Conservation (phyloP, 1,140 invertebrate genomes). For the Orchesella cincta region DNA sequence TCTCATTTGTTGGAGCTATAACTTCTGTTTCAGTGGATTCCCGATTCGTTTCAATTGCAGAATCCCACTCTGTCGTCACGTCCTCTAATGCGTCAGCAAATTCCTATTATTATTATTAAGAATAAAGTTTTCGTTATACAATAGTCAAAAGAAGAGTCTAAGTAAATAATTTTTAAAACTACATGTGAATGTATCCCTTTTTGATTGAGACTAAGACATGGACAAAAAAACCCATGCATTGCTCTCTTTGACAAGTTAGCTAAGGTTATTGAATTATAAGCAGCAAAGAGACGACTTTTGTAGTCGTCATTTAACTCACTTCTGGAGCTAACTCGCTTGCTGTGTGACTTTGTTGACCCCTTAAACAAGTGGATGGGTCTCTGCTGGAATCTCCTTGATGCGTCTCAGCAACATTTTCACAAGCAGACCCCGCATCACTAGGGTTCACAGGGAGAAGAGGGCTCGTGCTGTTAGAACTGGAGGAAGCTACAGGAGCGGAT, state of each 20-base stretch:
- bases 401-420: background rate
- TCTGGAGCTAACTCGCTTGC: slow-evolving; percentile 49
- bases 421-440: background rate
- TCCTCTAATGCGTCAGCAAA: slow-evolving; percentile 50
- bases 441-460: slow-evolving; percentile 32
- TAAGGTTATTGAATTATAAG: too few species aligned
- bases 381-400: background rate
- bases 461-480: slow-evolving; percentile 45
- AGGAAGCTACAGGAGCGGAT: slow-evolving; percentile 49
- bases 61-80: slow-evolving; percentile 37
- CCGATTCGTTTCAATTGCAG: slow-evolving; percentile 35
- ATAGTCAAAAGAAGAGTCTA: too few species aligned
- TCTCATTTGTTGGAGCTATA: background rate
- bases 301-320: slow-evolving; percentile 44
- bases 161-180: too few species aligned
- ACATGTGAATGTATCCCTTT: too few species aligned
- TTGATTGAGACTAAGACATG: too few species aligned
- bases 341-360: slow-evolving; percentile 30
- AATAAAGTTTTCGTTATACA: too few species aligned
- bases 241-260: background rate
- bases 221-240: background rate
- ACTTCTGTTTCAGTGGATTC: slow-evolving; percentile 42
- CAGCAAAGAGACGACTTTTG: too few species aligned
- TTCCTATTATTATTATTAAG: too few species aligned
- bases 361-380: too few species aligned